Evolutionary conservation across 2,113 vertebrate genomes (phyloP), one percentile per base, ranked within the genome.

Genomic region (Hydrolagus affinis): DNA sequence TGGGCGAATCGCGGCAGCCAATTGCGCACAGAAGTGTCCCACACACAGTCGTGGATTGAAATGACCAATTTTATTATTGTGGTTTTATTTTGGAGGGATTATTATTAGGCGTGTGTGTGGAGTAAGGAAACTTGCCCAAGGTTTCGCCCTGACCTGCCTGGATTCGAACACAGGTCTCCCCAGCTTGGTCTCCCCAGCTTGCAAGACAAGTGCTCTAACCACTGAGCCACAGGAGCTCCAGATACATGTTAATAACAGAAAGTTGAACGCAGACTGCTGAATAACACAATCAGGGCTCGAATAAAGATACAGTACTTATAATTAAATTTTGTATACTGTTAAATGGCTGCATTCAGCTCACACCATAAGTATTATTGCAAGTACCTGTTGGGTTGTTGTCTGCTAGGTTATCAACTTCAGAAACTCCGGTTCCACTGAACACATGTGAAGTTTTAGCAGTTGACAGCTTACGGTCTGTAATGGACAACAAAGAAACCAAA

Each of bases 321-420:
- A 73, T 30, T 3, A 3, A 25, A 0, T 62, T 80, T 80, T 59
- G 15, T 7, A 23, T 1, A 78, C 60, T 19, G 59, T 32, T 83
- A 30, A 14, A 83, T 15, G 12, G 64, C 25, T 30, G 0, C 57
- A 66, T 66, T 25, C 17, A 17, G 76, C 60, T 2, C 60, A 11
- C 21, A 8, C 12, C 60, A 83, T 23, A 25, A 59, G 30, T 8
- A 80, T 28, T 80, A 80, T 11, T 64, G 59, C 57, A 83, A 83
- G 62, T 83, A 83, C 62, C 78, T 83, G 78, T 64, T 17, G 66
- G 66, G 32, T 83, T 17, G 25, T 83, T 21, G 78, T 28, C 62
- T 60, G 30, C 62, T 64, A 21, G 30, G 25, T 32, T 83, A 83
- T 83, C 78, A 66, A 11, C 4, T 19, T 8, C 62, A 32, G 78